Percentiles rank a stretch among this genome's conserved stretches.
phyloP scores from a whole-genome alignment of 2,797 vertebrate genomes.

The Thripadectes ignobilis region DNA sequence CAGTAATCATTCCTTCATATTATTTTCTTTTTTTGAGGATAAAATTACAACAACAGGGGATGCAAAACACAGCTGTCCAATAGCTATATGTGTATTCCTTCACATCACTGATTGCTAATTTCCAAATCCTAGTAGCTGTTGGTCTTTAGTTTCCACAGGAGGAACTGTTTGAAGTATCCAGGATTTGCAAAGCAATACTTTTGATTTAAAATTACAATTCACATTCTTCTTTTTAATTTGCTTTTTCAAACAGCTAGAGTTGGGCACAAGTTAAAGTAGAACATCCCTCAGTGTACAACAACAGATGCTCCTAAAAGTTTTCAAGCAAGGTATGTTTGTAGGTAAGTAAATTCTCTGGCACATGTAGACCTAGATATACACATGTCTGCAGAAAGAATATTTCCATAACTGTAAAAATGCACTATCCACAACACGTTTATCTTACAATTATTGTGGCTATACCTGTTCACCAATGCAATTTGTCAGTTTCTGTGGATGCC shows the following conservation, averaged over 20 bases:
- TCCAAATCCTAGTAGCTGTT: not conserved
- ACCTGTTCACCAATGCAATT: rapidly evolving
- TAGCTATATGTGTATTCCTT: not conserved
- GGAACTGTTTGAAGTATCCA: not conserved
- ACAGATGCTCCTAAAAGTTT: not conserved
- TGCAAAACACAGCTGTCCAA: not conserved
- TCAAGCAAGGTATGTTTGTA: not conserved
- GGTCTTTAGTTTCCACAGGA: not conserved
- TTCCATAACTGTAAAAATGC: not conserved
- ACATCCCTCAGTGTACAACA: not conserved
- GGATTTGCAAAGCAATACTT: not conserved
- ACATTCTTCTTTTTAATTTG: not conserved
- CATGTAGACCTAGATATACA: not conserved
- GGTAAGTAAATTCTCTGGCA: not conserved
- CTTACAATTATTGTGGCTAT: not conserved
- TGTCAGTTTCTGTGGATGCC: not conserved
- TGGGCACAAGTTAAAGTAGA: not conserved
- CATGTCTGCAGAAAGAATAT: not conserved
- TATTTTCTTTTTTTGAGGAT: not conserved
- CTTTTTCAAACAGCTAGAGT: not conserved
- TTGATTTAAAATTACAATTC: not conserved
- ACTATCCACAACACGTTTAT: not conserved
- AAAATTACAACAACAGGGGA: not conserved
- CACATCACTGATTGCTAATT: not conserved
- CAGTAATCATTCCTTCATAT: not conserved